Evolutionary conservation across 2,888 invertebrate species (phyloP).

Genomic region (Xestoiulus laeticollis): DNA sequence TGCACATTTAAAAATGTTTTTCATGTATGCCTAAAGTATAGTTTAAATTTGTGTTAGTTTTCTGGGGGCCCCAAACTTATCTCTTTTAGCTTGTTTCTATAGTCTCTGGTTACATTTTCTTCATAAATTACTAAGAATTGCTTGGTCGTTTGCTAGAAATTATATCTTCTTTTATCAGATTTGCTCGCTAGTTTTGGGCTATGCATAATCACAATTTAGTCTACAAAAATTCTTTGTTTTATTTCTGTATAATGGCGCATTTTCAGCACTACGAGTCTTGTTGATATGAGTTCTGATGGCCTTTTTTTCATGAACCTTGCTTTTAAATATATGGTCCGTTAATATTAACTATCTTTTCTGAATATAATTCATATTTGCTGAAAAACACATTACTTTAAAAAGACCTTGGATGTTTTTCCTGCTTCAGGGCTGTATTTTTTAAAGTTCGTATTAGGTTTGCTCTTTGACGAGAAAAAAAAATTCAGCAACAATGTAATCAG

Average conservation of each 20-base stretch:
- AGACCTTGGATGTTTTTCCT: not conserved
- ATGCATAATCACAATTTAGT: not conserved
- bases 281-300: not conserved
- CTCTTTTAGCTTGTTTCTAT: not conserved
- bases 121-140: slow-evolving; percentile 1
- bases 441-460: too few species aligned
- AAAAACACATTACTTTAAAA: not conserved
- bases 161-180: not conserved
- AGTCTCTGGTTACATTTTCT: not conserved
- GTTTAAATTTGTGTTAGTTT: not conserved
- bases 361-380: not conserved
- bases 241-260: not conserved
- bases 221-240: not conserved
- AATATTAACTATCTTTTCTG: not conserved
- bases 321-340: not conserved
- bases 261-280: not conserved
- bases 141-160: not conserved
- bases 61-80: not conserved
- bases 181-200: not conserved
- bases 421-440: too few species aligned
- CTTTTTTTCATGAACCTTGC: not conserved
- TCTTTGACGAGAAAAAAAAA: not conserved
- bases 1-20: not conserved
- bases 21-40: slow-evolving; percentile 1
- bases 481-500: not conserved